Base-by-base conservation (phyloP, 2,797 vertebrate genomes). In the Eulemur mongoz region DNA sequence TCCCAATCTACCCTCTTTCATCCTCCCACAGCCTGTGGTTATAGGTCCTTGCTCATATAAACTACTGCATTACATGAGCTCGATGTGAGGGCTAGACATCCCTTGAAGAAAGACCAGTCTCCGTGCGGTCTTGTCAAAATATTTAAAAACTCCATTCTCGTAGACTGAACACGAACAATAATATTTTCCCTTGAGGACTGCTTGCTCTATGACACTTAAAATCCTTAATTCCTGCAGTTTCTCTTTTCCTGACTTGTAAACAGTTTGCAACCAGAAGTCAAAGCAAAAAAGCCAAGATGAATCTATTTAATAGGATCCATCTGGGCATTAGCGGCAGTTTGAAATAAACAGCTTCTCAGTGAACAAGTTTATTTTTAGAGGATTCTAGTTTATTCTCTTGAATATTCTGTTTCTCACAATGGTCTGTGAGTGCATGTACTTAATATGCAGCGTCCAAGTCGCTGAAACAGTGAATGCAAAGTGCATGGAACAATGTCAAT, bases 341-440 rank as follows among this genome's bases (percentile, higher is more conserved):
- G 48, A 86, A 88, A 92, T 50, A 65, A 95, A 91, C 43, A 67
- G 82, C 67, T 61, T 65, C 35, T 67, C 76, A 25, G 22, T 15
- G 75, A 97, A 76, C 52, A 70, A 48, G 27, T 89, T 52, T 70
- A 48, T 75, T 70, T 86, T 79, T 82, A 91, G 85, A 52, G 54
- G 35, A n/a, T 48, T 65, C 22, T 14, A 14, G 17, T 52, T 86
- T 83, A 83, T 82, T 73, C 79, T 83, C 35, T 78, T 67, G 40
- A 92, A 69, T 72, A 52, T 91, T 70, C 59, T 81, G 57, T 59
- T 38, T 72, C 63, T 90, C 20, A 40, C 18, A 17, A 65, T n/a
- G 69, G 25, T n/a, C 38, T 72, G 2, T 27, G 48, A 40, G 40
- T 30, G 10, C 4, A 27, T 48, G 35, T 69, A n/a, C 13, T 43